Evolutionary conservation across 2,113 vertebrate genomes (phyloP).

Genomic region (Xyliphius kryptos): DNA sequence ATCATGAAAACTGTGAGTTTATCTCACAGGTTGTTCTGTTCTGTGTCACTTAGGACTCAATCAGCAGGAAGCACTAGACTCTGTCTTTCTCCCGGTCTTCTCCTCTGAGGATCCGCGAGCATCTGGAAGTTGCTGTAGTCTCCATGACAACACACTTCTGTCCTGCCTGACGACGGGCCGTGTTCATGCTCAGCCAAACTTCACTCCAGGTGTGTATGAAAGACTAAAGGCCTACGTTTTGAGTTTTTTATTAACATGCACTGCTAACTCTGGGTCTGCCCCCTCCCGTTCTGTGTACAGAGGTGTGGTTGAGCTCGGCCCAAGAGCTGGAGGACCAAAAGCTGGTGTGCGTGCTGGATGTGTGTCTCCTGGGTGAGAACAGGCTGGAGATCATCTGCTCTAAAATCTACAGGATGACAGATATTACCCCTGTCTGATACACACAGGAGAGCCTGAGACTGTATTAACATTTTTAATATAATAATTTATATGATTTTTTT

Average conservation of each 20-base stretch:
- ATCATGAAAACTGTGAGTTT: no score
- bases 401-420: constrained; percentile 70
- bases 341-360: constrained; percentile 74
- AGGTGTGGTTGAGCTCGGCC: constrained; percentile 44
- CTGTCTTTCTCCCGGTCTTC: constrained; percentile 68
- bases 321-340: constrained; percentile 58
- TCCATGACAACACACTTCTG: constrained; percentile 60
- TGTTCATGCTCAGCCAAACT: constrained; percentile 47
- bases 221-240: neutral
- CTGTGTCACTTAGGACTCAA: constrained; percentile 71
- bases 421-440: constrained; percentile 18
- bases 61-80: constrained; percentile 73
- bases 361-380: constrained; percentile 76
- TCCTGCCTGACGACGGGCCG: constrained; percentile 60
- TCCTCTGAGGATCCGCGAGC: constrained; percentile 60
- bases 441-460: no score
- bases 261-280: neutral
- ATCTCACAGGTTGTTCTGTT: neutral
- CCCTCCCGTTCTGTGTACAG: constrained; percentile 30
- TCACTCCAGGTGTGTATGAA: constrained; percentile 59
- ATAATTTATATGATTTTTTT: no score
- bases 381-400: constrained; percentile 74
- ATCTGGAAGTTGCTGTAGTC: constrained; percentile 46
- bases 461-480: no score
- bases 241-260: no score